A percentile compares a stretch with the other conserved stretches of the same genome.
These are phyloP conservation scores for Knipowitschia caucasica DNA, from an alignment of 2,797 vertebrate genomes.

Conservation along the genomic window DNA sequence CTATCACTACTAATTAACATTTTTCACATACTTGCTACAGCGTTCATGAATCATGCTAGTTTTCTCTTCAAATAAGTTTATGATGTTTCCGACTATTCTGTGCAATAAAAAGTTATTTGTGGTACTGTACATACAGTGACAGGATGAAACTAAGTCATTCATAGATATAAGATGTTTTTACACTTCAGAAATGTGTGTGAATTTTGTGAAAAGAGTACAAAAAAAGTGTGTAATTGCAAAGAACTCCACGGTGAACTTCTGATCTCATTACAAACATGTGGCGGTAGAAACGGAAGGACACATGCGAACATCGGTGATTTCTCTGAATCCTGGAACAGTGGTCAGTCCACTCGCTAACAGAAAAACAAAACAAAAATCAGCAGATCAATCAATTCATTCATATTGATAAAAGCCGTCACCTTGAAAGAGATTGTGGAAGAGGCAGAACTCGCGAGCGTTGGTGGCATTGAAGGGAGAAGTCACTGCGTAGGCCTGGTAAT, in stretches of 20 bases:
- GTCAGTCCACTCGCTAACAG: constrained; percentile 12
- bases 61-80: too few species aligned
- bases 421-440: constrained; percentile 18
- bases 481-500: background rate
- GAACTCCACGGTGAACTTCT: background rate
- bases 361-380: background rate
- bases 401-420: constrained; percentile 3
- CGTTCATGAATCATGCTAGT: too few species aligned
- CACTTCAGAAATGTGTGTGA: background rate
- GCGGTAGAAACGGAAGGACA: constrained; percentile 7
- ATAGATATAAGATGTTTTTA: background rate
- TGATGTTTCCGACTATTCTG: too few species aligned
- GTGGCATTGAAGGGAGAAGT: background rate
- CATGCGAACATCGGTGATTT: constrained; percentile 13
- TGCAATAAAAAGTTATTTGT: too few species aligned
- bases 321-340: background rate
- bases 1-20: too few species aligned
- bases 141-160: background rate
- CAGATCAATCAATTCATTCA: too few species aligned
- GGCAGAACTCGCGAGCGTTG: constrained; percentile 27
- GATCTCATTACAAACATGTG: background rate
- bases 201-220: background rate
- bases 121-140: too few species aligned
- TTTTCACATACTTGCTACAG: background rate
- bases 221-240: background rate